These are phyloP conservation scores for Camelus bactrianus DNA, from an alignment of 2,113 vertebrate species.

Conservation along the genomic window DNA sequence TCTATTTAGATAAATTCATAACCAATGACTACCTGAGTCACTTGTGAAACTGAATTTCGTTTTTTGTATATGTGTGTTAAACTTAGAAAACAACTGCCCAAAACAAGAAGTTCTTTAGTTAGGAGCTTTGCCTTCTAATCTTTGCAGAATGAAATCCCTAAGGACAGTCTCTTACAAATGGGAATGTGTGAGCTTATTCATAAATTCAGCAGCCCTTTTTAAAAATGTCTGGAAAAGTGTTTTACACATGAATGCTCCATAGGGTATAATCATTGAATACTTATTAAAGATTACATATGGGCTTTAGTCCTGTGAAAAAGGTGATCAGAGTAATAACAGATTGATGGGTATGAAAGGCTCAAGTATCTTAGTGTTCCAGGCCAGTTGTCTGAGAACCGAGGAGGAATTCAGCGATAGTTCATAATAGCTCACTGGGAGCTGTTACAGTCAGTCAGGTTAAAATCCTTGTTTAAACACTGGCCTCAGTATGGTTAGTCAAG, in stretches of 20 bases:
- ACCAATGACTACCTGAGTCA: background rate
- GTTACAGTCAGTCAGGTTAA: conserved; percentile 49
- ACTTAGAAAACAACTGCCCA: background rate
- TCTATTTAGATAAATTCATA: conserved; percentile 26
- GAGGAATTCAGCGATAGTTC: conserved; percentile 1
- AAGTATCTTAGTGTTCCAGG: background rate
- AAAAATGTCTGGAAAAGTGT: background rate
- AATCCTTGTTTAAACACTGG: background rate
- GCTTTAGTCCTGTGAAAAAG: background rate
- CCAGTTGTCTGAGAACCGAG: conserved; percentile 45
- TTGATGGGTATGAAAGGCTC: background rate
- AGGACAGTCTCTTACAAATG: background rate
- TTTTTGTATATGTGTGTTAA: background rate
- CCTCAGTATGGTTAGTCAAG: background rate
- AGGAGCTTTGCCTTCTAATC: background rate
- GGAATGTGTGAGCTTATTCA: background rate
- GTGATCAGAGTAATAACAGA: background rate
- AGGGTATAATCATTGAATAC: background rate
- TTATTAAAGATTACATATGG: background rate
- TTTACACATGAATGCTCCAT: background rate
- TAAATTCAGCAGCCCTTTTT: conserved; percentile 3
- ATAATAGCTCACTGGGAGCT: conserved; percentile 13
- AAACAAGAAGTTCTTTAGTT: background rate
- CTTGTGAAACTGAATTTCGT: background rate
- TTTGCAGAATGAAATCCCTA: background rate